Evolutionary conservation across 2,888 invertebrate genomes (phyloP), one percentile per base, ranked within the genome.

Genomic region (Acronicta alni): DNA sequence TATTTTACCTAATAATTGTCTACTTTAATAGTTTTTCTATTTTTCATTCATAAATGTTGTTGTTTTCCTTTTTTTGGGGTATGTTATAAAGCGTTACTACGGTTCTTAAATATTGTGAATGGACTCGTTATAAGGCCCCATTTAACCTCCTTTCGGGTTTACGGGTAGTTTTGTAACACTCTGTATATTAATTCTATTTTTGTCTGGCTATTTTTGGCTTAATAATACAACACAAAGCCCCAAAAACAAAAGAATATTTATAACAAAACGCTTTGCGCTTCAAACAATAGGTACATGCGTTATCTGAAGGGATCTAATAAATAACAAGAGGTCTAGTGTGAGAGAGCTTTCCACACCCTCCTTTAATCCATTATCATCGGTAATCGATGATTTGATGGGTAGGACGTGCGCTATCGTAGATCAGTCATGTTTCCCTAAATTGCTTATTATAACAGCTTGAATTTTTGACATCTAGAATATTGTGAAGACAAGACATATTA

Each of bases 401-500:
- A 65, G 41, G 58, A 63, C 86, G 86, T 86, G 86, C 37, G 49
- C 62, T 85, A 86, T 86, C 86, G 79, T 8, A 0, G 42, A 80
- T 73, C 67, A 37, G 45, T 45, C 57, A 62, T 72, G 51, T 66
- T 61, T 49, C 66, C 73, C 77, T 61, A 81, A 85, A 82, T 82
- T 77, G 79, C 79, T 81, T 82, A 72, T 77, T 78, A 72, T 57
- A 52, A 52, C 51, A 8, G 61, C 39, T n/a, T 35, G 35, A 1
- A n/a, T 35, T 45, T 79, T 63, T 70, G 54, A 20, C 45, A 42
- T 67, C 52, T 56, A 49, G 30, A 57, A 53, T 35, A 15, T 32
- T 15, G 26, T 15, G 2, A 10, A 30, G 12, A 30, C 30, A n/a
- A n/a, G n/a, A n/a, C n/a, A n/a, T 9, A 30, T 10, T 30, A 10